Base-by-base conservation (phyloP, 1,140 invertebrate genomes). In the Zelostemma sp. region DNA sequence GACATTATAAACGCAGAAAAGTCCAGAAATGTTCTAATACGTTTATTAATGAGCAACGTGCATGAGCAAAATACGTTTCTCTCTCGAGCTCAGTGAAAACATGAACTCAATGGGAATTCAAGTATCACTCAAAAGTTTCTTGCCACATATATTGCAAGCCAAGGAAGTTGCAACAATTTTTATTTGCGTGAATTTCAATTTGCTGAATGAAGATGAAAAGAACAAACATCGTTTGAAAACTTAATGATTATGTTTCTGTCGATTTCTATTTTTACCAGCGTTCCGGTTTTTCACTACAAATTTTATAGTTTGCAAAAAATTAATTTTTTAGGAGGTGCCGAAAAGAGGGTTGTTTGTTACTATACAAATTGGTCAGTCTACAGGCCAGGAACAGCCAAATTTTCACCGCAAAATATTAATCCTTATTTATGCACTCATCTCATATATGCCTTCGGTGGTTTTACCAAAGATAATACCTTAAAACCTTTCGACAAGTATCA, bases 321-420 rank as follows among this genome's bases (percentile, higher is more conserved):
- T 3, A 8, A 28, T 28, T 41, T 67, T 81, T 3, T 70, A 88
- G 87, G 80, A 54, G 72, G 79, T 15, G 84, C 84, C 46, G 89
- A 91, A 71, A 89, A 91, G 38, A 89, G 91, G 56, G 90, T 97
- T 51, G 93, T 96, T 21, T 97, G 95, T 76, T 97, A 97, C 80
- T 96, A 96, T 84, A 95, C 94, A n/a, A 97, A 96, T 82, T 97
- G 95, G 95, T 95, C 93, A 60, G 93, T 96, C 1, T 97, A 96
- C 78, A 86, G 94, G 60, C 92, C 93, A 1, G 93, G 93, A 21
- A 92, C 92, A 1, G 94, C 94, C 0, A 95, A 96, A 83, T 97
- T 97, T 82, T 93, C 92, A 65, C 96, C 96, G 0, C 93, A 97
- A 85, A 97, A 97, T 80, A 97, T 98, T 75, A 97, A 97, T 87